phyloP scores from a whole-genome alignment of 2,113 vertebrate species.

The Morone saxatilis region DNA sequence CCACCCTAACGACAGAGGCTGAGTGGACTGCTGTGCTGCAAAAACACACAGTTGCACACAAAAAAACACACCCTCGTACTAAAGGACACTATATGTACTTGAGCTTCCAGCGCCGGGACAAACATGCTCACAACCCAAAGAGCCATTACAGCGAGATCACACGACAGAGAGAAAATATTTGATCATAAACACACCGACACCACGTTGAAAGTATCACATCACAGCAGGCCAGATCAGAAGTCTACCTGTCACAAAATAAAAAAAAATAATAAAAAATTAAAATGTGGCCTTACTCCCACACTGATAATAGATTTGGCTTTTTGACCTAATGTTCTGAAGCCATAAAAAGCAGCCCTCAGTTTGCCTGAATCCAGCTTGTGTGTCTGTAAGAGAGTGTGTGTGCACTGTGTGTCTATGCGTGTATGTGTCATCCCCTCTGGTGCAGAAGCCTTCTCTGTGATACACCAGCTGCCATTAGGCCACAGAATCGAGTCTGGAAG shows the following conservation, averaged over 20 bases:
- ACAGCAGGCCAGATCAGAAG: slow-evolving; percentile 47
- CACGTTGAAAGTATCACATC: slow-evolving; percentile 39
- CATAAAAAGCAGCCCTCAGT: slow-evolving; percentile 74
- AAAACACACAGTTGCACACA: slow-evolving; percentile 25
- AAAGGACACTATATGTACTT: slow-evolving; percentile 22
- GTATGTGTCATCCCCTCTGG: slow-evolving; percentile 53
- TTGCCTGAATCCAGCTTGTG: slow-evolving; percentile 42
- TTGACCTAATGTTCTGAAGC: slow-evolving; percentile 77
- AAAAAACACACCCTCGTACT: slow-evolving; percentile 1
- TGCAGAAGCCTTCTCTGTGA: slow-evolving; percentile 51
- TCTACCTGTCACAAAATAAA: slow-evolving; percentile 69
- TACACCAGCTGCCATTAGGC: slow-evolving; percentile 67
- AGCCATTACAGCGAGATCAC: slow-evolving; percentile 35
- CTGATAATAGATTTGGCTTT: slow-evolving; percentile 65
- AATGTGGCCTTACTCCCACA: slow-evolving; percentile 54
- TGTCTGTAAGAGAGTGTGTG: slow-evolving; percentile 18
- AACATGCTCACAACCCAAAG: slow-evolving; percentile 43
- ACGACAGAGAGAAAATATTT: slow-evolving; percentile 29
- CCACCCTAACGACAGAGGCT: slow-evolving; percentile 57
- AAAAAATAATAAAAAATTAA: slow-evolving; percentile 37
- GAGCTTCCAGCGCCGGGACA: slow-evolving; percentile 21
- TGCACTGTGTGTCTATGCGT: slow-evolving; percentile 24
- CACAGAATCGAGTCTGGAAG: slow-evolving; percentile 49
- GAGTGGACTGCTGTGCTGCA: slow-evolving; percentile 45
- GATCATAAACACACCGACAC: slow-evolving; percentile 21